Evolutionary conservation across 2,888 invertebrate genomes (phyloP), one percentile per base, ranked within the genome.

Genomic region (Gisinianus flammeolus): DNA sequence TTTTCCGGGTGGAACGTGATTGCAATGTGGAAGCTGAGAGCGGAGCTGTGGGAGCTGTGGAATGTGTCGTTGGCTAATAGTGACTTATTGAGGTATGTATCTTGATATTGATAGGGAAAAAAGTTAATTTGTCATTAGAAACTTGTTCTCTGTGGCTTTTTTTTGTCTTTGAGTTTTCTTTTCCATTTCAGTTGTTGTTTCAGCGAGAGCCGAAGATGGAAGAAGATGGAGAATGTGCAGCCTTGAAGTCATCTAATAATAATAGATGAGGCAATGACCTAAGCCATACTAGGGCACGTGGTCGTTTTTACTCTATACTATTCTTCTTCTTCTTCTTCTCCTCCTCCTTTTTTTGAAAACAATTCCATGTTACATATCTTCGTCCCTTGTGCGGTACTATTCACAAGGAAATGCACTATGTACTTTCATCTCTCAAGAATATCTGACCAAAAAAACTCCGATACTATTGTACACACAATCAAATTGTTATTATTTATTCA

Each of bases 181-280:
- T 62, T 22, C 22, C 24, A 12, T 2, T 62, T 28, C 62, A 26
- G 1, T 12, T 12, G 26, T 22, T 3, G 8, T 12, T 68, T 2
- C 71, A 19, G n/a, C 33, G n/a, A 10, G 24, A n/a, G 33, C 2
- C 16, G 33, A 19, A 19, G 22, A 67, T 1, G 28, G n/a, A 19
- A 35, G 62, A 31, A n/a, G 35, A 6, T 30, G 26, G 54, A n/a
- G 31, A 12, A n/a, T 33, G 35, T 58, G n/a, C 33, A 26, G 44
- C 52, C 64, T 75, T 28, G 52, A 44, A 35, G 19, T 35, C 64
- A 52, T 26, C 35, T 52, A 66, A 75, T 75, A 75, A 75, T 31
- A 75, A 75, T 67, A 22, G 67, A 75, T 67, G 75, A 66, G 75
- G 44, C 66, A 75, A 62, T 75, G 75, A 75, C 75, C 75, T 26